These are phyloP conservation scores for Cheilosia soror DNA, from an alignment of 2,888 invertebrate species.

Conservation along the genomic window DNA sequence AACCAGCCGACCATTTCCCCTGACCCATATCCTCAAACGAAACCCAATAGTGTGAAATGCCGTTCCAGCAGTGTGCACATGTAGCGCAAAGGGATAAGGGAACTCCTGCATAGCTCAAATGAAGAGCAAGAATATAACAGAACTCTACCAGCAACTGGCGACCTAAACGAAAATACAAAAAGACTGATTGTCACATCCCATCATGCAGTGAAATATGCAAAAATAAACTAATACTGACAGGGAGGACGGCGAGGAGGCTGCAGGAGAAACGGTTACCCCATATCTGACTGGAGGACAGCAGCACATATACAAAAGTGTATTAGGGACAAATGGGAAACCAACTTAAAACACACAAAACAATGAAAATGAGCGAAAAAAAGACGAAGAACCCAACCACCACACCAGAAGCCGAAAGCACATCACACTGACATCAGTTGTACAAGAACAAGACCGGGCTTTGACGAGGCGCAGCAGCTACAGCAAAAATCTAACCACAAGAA, in stretches of 20 bases:
- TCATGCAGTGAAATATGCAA: conserved; percentile 74
- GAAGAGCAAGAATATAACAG: conserved; percentile 3
- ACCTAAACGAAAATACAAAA: conserved; percentile 70
- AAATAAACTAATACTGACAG: conserved; percentile 72
- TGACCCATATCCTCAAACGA: conserved; percentile 12
- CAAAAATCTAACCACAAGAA: conserved; percentile 16
- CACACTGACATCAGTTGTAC: conserved; percentile 61
- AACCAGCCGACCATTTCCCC: conserved; percentile 8
- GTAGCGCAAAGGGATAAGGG: conserved; percentile 27
- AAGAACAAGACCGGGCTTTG: conserved; percentile 61
- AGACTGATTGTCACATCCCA: conserved; percentile 75
- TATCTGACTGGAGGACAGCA: conserved; percentile 38
- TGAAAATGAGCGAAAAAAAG: conserved; percentile 10
- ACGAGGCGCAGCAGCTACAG: conserved; percentile 44
- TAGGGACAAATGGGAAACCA: conserved; percentile 61
- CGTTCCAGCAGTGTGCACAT: conserved; percentile 53
- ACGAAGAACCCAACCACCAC: conserved; percentile 32
- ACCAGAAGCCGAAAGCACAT: conserved; percentile 63
- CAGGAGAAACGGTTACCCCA: conserved; percentile 19
- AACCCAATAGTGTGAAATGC: conserved; percentile 67
- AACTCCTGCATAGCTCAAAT: conserved; percentile 19
- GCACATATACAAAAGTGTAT: conserved; percentile 44
- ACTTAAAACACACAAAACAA: conserved; percentile 53
- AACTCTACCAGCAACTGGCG: conserved; percentile 46
- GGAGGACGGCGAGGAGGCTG: conserved; percentile 5